Evolutionary conservation across 2,888 invertebrate genomes (phyloP), one percentile per base, ranked within the genome.

Genomic region (Herminia tarsipennalis): DNA sequence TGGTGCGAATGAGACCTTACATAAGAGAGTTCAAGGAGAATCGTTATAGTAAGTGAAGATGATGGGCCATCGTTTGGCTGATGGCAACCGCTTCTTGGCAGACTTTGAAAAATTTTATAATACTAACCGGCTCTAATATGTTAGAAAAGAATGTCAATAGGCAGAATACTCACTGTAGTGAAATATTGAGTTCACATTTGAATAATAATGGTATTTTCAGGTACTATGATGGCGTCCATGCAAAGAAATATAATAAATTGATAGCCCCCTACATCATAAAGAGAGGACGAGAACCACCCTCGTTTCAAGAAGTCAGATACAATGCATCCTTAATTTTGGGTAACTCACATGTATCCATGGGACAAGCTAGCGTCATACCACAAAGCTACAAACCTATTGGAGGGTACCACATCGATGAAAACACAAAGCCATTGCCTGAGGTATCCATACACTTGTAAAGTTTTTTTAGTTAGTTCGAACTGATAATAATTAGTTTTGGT

Each of bases 331-430:
- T 82, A 8, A 37, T 82, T 8, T 37, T 83, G 2, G 70, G 69
- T 0, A 79, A 80, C 42, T 73, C 78, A 0, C 70, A 81, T 16
- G 58, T 70, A 0, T 73, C 78, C 0, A 38, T 73, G 13, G 1
- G 44, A 60, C 2, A 64, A 57, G 24, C 20, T 77, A 3, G 57
- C 1, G 58, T 59, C 17, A 13, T 80, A 5, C 82, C 82, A 2
- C 74, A 73, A 9, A 78, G 57, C 33, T 81, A 67, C 24, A 75
- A 70, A 28, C 44, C 67, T 1, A 56, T 80, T 12, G 78, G 68
- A 17, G 82, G 82, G 12, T 83, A 74, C 36, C 80, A 82, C 43
- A 73, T 81, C 30, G 62, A 76, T 0, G 63, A 68, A 5, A 40
- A 73, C 6, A 49, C 67, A 0, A 54, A 68, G 10, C 70, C 76